Evolutionary conservation across 2,888 invertebrate genomes (phyloP).

Genomic region (Eustalomyia histrio): DNA sequence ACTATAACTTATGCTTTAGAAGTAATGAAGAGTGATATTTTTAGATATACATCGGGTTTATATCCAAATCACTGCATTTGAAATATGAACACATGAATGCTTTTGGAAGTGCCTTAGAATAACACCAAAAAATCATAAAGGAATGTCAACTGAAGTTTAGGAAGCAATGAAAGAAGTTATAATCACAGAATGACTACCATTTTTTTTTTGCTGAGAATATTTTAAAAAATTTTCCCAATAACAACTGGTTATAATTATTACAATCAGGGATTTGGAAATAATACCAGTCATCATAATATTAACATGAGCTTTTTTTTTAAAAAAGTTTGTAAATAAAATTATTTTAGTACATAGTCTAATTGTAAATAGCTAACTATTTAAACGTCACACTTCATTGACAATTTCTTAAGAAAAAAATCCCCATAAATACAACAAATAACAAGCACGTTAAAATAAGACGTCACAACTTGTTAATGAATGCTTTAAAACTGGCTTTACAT

Average conservation of each 20-base stretch:
- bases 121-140: too few species aligned
- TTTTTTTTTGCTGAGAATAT: too few species aligned
- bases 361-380: slow-evolving; percentile 3
- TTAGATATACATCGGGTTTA: too few species aligned
- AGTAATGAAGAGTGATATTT: too few species aligned
- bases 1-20: too few species aligned
- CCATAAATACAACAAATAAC: slow-evolving; percentile 13
- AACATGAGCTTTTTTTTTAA: not conserved
- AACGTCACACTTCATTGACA: slow-evolving; percentile 45
- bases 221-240: not conserved
- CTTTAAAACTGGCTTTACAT: not conserved
- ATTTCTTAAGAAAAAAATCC: slow-evolving; percentile 37
- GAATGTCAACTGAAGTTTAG: too few species aligned
- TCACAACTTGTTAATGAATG: not conserved
- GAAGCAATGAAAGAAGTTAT: too few species aligned
- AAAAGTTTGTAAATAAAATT: not conserved
- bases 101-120: too few species aligned
- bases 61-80: too few species aligned
- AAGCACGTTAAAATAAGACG: not conserved
- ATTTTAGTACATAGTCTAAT: slow-evolving; percentile 8
- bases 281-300: not conserved
- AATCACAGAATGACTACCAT: too few species aligned
- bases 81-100: too few species aligned
- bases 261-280: not conserved
- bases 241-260: not conserved